phyloP scores from a whole-genome alignment of 2,888 invertebrate species.

The Folsomia manolachei region DNA sequence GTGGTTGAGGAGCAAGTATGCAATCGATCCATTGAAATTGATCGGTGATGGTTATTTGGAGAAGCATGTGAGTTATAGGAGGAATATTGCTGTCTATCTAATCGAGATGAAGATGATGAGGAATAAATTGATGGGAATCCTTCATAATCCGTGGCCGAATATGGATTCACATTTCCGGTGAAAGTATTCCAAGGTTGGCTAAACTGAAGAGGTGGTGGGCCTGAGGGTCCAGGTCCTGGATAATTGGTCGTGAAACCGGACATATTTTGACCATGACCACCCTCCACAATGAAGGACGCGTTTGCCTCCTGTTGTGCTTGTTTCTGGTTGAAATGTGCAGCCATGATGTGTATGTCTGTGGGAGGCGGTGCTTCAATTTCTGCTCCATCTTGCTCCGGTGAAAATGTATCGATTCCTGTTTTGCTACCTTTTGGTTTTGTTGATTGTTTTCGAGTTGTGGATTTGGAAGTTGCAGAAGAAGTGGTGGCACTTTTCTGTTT shows the following conservation, averaged over 20 bases:
- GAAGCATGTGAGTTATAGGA: not conserved
- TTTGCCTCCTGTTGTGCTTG: not conserved
- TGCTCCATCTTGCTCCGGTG: not conserved
- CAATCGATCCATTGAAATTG: not conserved
- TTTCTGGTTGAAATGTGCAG: not conserved
- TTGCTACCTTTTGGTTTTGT: not conserved
- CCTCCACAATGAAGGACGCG: not conserved
- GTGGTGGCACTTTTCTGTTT: not conserved
- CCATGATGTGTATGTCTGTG: not conserved
- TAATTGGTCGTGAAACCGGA: not conserved
- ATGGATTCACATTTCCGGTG: conserved; percentile 1
- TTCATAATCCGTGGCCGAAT: not conserved
- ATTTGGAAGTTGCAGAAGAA: not conserved
- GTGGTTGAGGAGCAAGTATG: not conserved
- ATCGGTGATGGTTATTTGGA: not conserved
- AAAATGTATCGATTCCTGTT: not conserved
- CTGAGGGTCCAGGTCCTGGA: not conserved
- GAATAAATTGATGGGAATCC: conserved; percentile 7
- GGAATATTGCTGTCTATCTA: not conserved
- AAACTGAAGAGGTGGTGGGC: not conserved
- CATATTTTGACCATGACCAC: not conserved
- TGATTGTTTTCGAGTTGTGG: not conserved
- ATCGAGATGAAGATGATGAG: not conserved
- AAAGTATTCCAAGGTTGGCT: conserved; percentile 11
- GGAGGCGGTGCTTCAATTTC: not conserved